A percentile compares a stretch with the other conserved stretches of the same genome.
Conservation (phyloP, 2,113 vertebrate species). For the Lipotes vexillifer region DNA sequence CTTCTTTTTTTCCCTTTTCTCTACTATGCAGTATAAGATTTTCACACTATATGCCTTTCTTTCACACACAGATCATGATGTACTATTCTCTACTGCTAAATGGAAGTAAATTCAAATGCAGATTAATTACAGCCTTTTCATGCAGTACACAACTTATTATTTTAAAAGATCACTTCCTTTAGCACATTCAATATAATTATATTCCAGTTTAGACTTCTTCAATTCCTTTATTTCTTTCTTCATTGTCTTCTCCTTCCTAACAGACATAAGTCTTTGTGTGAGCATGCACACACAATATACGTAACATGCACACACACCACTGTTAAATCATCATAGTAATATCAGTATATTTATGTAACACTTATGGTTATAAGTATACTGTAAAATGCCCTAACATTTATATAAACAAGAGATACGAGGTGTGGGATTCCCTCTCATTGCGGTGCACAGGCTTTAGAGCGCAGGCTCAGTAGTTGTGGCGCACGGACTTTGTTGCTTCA, state of each 20-base stretch:
- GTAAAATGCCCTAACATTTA: background rate
- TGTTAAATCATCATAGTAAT: background rate
- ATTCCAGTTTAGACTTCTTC: background rate
- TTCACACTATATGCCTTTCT: slow-evolving; percentile 21
- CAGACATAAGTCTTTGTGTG: background rate
- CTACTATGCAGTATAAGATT: slow-evolving; percentile 12
- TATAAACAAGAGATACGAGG: background rate
- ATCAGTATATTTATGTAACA: background rate
- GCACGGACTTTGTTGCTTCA: rapidly evolving
- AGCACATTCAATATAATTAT: background rate
- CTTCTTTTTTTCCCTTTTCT: background rate
- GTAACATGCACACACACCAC: background rate
- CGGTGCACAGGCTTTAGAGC: too few relatives aligned
- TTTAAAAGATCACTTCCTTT: background rate
- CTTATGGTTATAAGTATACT: background rate
- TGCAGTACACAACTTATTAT: slow-evolving; percentile 35
- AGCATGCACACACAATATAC: background rate
- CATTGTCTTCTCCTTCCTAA: background rate
- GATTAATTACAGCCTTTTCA: background rate
- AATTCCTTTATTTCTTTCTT: background rate
- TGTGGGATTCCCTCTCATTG: background rate
- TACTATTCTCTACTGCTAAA: background rate
- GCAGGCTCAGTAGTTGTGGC: too few relatives aligned
- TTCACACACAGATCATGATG: background rate
- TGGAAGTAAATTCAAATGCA: background rate